Evolutionary conservation across 2,888 invertebrate genomes (phyloP), one percentile per base, ranked within the genome.

Genomic region (Eilema griseolum): DNA sequence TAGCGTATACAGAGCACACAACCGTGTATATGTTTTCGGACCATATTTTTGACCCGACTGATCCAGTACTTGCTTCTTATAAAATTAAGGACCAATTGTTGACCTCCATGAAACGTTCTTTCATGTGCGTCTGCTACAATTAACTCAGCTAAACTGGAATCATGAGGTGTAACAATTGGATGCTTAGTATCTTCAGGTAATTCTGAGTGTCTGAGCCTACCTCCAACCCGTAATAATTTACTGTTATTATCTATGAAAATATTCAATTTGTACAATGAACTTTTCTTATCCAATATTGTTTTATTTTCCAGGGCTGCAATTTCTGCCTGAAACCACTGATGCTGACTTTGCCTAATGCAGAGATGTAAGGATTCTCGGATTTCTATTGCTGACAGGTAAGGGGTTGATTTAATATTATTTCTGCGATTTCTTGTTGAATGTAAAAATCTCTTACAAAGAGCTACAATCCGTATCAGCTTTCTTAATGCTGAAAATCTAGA

Each of bases 31-130:
- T 60, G 28, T 60, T 26, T 14, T 60, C 60, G 60, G 16, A 60
- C 60, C 20, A 60, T 60, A 10, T 57, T 57, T 57, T 57, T 57
- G 1, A 57, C 57, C 14, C 57, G 24, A 12, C 33, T 61, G 23
- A 61, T 63, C 63, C 63, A 63, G 37, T 46, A 63, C 46, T 41
- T 63, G 2, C 16, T 63, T 41, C 63, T 41, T 46, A 63, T 46
- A 46, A 63, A 37, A 26, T 63, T 61, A 23, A 61, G 61, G 23
- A 61, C 23, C 23, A 61, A 23, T 37, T 61, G 61, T 61, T 61
- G 61, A 33, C 41, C 60, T 60, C 60, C 60, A 60, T 26, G 67
- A 8, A 64, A 52, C 3, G 46, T 52, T 52, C 46, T 10, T 24
- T 62, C 62, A 62, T 62, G 62, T 11, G 41, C 37, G 24, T 62